Conservation (phyloP, 2,113 vertebrate genomes). For the Cercopithecus mona region DNA sequence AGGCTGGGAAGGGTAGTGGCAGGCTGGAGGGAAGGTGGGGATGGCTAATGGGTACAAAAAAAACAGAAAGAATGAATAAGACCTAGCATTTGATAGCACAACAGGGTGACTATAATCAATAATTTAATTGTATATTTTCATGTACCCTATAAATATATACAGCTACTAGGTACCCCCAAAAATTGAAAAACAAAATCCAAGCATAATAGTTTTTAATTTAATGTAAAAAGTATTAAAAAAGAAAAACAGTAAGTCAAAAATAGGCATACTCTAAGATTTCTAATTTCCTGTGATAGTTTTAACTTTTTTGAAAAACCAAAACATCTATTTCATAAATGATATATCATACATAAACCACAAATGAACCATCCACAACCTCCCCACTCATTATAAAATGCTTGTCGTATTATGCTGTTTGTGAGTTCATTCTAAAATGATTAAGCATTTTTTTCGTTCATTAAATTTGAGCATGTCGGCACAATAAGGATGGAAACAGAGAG, state of each 20-base stretch:
- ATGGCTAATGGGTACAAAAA: too few species aligned
- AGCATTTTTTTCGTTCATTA: not conserved
- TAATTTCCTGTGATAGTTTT: not conserved
- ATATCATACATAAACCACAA: not conserved
- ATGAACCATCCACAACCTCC: not conserved
- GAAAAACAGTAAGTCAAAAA: not conserved
- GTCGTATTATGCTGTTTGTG: not conserved
- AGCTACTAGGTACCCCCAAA: too few species aligned
- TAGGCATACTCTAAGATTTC: not conserved
- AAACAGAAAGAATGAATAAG: too few species aligned
- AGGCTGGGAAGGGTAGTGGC: too few species aligned
- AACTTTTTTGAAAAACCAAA: not conserved
- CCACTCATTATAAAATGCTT: not conserved
- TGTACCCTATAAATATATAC: too few species aligned
- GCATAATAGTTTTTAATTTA: not conserved
- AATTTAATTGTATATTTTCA: too few species aligned
- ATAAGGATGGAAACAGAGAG: not conserved
- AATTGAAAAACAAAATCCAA: not conserved
- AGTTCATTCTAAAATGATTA: constrained; percentile 23
- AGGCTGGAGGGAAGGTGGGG: too few species aligned
- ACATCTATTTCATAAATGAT: not conserved
- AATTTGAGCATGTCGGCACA: not conserved
- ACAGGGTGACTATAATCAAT: too few species aligned
- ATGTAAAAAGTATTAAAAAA: not conserved
- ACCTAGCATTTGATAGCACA: too few species aligned